These are phyloP conservation scores for Petrolisthes cinctipes DNA, from an alignment of 2,888 invertebrate genomes.

Conservation along the genomic window DNA sequence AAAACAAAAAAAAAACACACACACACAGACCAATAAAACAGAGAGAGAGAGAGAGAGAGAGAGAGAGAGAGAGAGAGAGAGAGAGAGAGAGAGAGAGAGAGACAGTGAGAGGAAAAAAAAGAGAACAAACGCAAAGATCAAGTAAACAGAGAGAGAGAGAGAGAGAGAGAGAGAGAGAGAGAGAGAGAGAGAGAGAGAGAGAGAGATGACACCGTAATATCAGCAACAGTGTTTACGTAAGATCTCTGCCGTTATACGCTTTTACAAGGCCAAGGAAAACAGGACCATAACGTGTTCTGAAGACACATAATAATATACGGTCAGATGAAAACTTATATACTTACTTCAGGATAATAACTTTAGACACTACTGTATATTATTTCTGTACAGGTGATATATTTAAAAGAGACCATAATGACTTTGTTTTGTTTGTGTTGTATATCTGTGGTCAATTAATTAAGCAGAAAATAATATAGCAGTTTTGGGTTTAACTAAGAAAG, in stretches of 20 bases:
- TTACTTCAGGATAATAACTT: no score
- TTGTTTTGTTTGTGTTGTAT: neutral
- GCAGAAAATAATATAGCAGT: no score
- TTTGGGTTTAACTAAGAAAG: no score
- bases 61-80: constrained; percentile 1
- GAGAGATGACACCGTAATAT: no score
- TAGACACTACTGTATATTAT: neutral
- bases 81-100: neutral
- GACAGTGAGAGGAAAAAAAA: neutral
- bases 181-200: neutral
- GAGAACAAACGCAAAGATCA: no score
- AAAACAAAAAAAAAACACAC: no score
- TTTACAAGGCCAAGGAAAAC: no score
- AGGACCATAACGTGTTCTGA: no score
- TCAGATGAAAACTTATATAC: no score
- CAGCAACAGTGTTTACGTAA: no score
- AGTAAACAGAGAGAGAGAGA: neutral
- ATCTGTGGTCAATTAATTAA: neutral
- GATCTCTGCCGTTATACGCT: no score
- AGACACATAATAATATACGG: no score
- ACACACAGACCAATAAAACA: neutral
- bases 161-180: neutral
- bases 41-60: neutral
- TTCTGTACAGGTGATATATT: neutral
- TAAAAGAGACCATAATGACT: neutral